Conservation (phyloP, 2,888 invertebrate genomes). For the Sipha maydis region DNA sequence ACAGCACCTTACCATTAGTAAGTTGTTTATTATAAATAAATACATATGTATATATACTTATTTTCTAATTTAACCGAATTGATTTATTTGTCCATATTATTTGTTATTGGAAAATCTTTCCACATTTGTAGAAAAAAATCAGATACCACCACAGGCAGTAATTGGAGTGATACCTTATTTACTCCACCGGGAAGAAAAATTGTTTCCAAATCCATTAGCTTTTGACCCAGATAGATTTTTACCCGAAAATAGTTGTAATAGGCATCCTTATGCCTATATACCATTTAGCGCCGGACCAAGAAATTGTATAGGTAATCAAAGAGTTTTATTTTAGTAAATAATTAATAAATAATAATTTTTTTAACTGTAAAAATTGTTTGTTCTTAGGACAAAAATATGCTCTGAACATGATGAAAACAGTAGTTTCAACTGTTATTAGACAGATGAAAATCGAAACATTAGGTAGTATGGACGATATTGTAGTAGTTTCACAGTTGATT, state of each 20-base stretch:
- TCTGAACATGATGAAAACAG: constrained; percentile 65
- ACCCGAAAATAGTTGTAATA: constrained; percentile 67
- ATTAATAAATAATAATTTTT: constrained; percentile 1
- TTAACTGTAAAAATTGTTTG: not conserved
- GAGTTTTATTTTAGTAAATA: not conserved
- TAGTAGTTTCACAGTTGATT: constrained; percentile 42
- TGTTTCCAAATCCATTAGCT: constrained; percentile 68
- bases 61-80: no score
- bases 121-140: constrained; percentile 55
- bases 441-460: constrained; percentile 64
- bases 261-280: constrained; percentile 69
- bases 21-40: not conserved
- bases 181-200: constrained; percentile 67
- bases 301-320: constrained; percentile 67
- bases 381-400: constrained; percentile 65
- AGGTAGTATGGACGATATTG: constrained; percentile 64
- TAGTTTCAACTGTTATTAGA: constrained; percentile 65
- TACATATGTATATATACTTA: no score
- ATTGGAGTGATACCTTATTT: constrained; percentile 65
- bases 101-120: not conserved
- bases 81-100: no score
- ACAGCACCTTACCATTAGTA: constrained; percentile 41
- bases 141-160: constrained; percentile 65
- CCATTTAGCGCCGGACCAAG: constrained; percentile 70
- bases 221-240: constrained; percentile 70